Percentiles rank a stretch among this genome's conserved stretches.
Conservation (phyloP, 2,888 invertebrate genomes). For the Mantis religiosa region DNA sequence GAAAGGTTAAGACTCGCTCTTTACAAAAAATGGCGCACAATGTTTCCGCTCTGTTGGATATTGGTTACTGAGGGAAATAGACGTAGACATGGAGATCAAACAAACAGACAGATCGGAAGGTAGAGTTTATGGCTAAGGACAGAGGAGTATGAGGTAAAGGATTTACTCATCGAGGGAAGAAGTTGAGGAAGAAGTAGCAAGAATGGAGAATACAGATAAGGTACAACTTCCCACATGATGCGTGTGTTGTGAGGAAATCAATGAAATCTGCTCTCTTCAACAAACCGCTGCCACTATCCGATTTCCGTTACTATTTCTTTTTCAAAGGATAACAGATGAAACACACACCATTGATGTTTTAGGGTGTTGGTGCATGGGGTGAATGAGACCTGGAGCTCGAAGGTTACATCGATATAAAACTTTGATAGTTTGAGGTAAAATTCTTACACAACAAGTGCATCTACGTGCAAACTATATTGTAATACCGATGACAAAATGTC, state of each 20-base stretch:
- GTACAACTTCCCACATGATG: neutral
- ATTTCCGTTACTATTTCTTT: neutral
- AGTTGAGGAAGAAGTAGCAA: neutral
- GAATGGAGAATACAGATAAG: neutral
- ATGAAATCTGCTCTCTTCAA: neutral
- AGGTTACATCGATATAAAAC: too few relatives aligned
- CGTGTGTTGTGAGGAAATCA: neutral
- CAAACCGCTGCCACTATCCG: neutral
- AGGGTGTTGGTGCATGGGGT: too few relatives aligned
- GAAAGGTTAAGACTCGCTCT: neutral
- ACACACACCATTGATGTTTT: neutral
- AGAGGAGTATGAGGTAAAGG: neutral
- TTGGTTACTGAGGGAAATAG: neutral
- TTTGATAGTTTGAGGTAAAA: too few relatives aligned
- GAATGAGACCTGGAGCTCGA: too few relatives aligned
- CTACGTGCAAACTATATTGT: too few relatives aligned
- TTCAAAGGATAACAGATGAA: neutral
- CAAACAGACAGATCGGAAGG: neutral
- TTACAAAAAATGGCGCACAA: neutral
- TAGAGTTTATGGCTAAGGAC: neutral
- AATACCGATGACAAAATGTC: too few relatives aligned
- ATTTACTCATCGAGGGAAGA: neutral
- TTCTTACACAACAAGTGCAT: too few relatives aligned
- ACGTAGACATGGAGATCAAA: neutral
- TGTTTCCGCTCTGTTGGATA: neutral